phyloP scores from a whole-genome alignment of 2,888 invertebrate species.

The Sceliomorpha sp. region DNA sequence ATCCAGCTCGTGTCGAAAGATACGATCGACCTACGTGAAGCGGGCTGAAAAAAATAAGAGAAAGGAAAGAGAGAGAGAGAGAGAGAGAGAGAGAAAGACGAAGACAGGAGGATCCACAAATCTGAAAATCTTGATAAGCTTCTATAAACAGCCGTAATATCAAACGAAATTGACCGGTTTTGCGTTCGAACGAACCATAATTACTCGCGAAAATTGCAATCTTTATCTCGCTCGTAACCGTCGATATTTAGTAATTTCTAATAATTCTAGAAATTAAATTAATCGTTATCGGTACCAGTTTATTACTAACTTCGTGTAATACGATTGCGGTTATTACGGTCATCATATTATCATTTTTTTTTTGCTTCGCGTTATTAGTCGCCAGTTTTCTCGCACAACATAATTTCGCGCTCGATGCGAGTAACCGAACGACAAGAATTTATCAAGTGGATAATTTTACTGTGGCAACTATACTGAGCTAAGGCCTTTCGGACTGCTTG shows the following conservation, averaged over 20 bases:
- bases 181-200: slow-evolving; percentile 3
- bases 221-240: not conserved
- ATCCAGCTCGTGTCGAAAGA: too few relatives aligned
- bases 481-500: not conserved
- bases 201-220: slow-evolving; percentile 3
- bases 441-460: too few relatives aligned
- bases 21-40: slow-evolving; percentile 4
- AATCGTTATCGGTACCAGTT: not conserved
- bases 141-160: slow-evolving; percentile 1
- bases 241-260: not conserved
- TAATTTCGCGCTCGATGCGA: too few relatives aligned
- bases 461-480: too few relatives aligned
- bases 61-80: too few relatives aligned
- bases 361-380: too few relatives aligned
- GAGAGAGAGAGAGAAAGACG: too few relatives aligned
- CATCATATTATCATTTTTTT: too few relatives aligned
- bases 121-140: slow-evolving; percentile 5
- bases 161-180: not conserved
- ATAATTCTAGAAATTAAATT: not conserved
- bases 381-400: too few relatives aligned
- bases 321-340: too few relatives aligned
- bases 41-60: not conserved
- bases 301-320: too few relatives aligned
- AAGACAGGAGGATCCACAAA: not conserved
- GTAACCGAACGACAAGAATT: too few relatives aligned